phyloP scores from a whole-genome alignment of 2,113 vertebrate genomes.

The Scalopus aquaticus region DNA sequence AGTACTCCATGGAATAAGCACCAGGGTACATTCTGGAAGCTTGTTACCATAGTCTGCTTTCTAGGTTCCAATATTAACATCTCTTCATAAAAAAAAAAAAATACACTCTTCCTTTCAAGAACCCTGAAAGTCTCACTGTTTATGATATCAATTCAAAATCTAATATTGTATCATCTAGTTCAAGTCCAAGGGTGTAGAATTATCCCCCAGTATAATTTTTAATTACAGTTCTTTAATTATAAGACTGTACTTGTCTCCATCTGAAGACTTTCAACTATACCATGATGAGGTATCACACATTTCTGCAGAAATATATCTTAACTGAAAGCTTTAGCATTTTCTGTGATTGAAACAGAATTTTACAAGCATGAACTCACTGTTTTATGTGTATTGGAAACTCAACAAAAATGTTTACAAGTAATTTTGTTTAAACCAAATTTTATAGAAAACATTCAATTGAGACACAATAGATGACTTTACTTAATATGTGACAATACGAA shows the following conservation, averaged over 20 bases:
- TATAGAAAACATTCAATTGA: not conserved
- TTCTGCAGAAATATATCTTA: not conserved
- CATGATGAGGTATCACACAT: not conserved
- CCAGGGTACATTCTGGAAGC: not conserved
- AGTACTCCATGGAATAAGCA: not conserved
- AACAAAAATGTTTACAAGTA: not conserved
- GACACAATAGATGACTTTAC: not conserved
- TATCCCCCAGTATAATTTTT: not conserved
- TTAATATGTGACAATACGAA: not conserved
- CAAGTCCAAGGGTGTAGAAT: not conserved
- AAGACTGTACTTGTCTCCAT: not conserved
- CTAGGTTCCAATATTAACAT: not conserved
- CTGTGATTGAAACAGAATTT: not conserved
- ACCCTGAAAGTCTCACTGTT: not conserved
- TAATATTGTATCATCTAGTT: not conserved
- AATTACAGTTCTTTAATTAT: not conserved
- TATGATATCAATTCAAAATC: not conserved
- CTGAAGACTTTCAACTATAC: not conserved
- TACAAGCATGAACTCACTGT: too few relatives aligned
- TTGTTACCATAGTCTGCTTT: not conserved
- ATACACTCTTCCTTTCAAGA: not conserved
- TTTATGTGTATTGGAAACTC: not conserved
- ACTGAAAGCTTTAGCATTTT: not conserved
- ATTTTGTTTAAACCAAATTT: not conserved
- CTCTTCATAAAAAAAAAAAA: not conserved